A percentile compares a stretch with the other conserved stretches of the same genome.
These are phyloP conservation scores for Dynastes tityus DNA, from an alignment of 2,888 invertebrate genomes.

Conservation along the genomic window DNA sequence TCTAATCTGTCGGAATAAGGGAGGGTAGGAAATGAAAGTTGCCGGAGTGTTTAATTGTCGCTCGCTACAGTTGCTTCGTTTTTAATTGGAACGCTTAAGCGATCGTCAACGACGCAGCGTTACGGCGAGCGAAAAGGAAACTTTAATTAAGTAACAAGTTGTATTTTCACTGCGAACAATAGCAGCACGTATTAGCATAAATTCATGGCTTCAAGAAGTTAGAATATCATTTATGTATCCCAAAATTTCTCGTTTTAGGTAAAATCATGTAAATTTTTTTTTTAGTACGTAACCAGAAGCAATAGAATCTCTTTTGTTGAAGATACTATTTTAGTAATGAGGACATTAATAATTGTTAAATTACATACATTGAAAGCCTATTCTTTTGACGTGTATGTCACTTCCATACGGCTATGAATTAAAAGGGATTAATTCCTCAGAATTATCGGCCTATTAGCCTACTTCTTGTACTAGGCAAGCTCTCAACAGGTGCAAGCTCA, in stretches of 20 bases:
- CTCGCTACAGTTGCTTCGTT: slow-evolving; percentile 40
- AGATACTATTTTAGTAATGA: too few species aligned
- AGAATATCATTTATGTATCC: not conserved
- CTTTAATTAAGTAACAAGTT: slow-evolving; percentile 53
- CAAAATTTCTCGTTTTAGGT: not conserved
- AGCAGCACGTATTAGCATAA: slow-evolving; percentile 5
- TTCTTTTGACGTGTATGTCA: too few species aligned
- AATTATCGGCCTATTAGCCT: too few species aligned
- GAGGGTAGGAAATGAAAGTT: slow-evolving; percentile 42
- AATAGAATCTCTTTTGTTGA: too few species aligned
- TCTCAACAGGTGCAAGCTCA: too few species aligned
- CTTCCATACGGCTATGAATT: too few species aligned
- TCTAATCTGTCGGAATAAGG: slow-evolving; percentile 48
- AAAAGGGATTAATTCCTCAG: too few species aligned
- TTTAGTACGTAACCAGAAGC: too few species aligned
- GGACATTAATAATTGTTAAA: too few species aligned
- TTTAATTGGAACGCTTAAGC: slow-evolving; percentile 43
- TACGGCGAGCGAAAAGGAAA: slow-evolving; percentile 22
- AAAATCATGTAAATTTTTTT: too few species aligned
- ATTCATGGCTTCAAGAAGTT: not conserved
- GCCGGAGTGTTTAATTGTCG: slow-evolving; percentile 47
- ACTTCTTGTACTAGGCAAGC: too few species aligned
- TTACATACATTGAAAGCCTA: too few species aligned
- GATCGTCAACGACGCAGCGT: slow-evolving; percentile 11
- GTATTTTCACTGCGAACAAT: slow-evolving; percentile 30